phyloP scores from a whole-genome alignment of 2,113 vertebrate genomes.

The Otis tarda region DNA sequence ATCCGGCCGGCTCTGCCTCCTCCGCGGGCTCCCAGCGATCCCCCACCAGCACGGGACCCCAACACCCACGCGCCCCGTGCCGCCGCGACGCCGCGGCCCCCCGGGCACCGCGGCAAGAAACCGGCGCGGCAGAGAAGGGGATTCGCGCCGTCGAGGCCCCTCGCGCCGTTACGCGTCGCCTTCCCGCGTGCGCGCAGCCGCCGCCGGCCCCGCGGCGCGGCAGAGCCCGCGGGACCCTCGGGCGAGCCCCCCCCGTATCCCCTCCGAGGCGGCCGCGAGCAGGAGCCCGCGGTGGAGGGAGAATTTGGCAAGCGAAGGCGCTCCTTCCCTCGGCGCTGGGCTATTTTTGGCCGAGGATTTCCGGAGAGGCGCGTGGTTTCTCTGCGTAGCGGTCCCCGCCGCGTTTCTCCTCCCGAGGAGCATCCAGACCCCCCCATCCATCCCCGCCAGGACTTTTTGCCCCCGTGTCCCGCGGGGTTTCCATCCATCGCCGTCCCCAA shows the following conservation, averaged over 20 bases:
- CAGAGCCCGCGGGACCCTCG: background rate
- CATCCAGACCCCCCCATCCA: too few relatives aligned
- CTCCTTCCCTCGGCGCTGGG: background rate
- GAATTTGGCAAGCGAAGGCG: background rate
- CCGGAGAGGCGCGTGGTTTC: background rate
- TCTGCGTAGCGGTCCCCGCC: background rate
- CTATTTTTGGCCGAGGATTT: slow-evolving; percentile 45
- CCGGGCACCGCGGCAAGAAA: background rate
- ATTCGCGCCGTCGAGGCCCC: too few relatives aligned
- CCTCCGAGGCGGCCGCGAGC: accelerated
- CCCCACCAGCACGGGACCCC: background rate
- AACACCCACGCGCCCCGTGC: background rate
- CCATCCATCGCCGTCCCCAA: background rate
- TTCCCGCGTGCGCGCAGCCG: too few relatives aligned
- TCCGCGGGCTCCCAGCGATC: background rate
- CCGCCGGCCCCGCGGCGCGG: background rate
- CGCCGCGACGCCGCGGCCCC: background rate
- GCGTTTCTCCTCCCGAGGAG: background rate
- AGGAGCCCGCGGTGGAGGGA: background rate
- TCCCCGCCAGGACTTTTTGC: background rate
- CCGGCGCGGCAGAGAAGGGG: background rate
- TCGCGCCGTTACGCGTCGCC: too few relatives aligned
- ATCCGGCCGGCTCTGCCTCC: background rate
- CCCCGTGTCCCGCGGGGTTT: accelerated
- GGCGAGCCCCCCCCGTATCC: background rate